Conservation (phyloP, 2,797 vertebrate species). For the Euthynnus affinis region DNA sequence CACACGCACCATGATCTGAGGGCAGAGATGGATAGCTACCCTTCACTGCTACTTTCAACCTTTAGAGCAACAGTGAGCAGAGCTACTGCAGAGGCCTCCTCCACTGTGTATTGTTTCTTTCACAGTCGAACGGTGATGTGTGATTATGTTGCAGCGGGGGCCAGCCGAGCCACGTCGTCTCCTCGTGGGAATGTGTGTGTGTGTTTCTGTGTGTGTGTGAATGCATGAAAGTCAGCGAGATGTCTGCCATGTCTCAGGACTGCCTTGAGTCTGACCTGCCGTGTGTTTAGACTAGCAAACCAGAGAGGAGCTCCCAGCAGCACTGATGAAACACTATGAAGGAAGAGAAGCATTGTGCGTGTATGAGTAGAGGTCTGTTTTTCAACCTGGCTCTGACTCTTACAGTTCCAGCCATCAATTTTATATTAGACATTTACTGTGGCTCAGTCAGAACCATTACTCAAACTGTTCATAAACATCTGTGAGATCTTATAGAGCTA, state of each 20-base stretch:
- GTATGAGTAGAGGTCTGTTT: neutral
- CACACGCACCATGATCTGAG: conserved; percentile 26
- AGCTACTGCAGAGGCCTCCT: conserved; percentile 31
- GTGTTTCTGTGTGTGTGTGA: conserved; percentile 3
- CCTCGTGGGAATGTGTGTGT: conserved; percentile 43
- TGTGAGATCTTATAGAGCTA: neutral
- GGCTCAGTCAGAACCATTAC: neutral
- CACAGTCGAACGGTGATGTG: conserved; percentile 38
- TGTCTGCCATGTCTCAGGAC: conserved; percentile 33
- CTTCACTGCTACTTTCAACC: neutral
- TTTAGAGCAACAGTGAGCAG: conserved; percentile 19
- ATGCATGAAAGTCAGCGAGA: neutral
- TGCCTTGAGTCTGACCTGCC: conserved; percentile 1
- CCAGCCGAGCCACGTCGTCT: neutral
- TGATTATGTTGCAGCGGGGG: conserved; percentile 31
- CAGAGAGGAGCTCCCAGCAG: neutral
- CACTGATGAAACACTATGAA: conserved; percentile 1
- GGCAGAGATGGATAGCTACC: conserved; percentile 24
- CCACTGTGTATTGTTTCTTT: conserved; percentile 33
- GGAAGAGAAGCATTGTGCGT: neutral
- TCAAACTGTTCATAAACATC: conserved; percentile 3
- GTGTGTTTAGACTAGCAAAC: conserved; percentile 43
- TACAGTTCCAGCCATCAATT: neutral
- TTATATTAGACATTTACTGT: neutral
- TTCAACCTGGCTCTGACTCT: neutral